These are phyloP conservation scores for Dasyprocta punctata DNA, from an alignment of 2,113 vertebrate genomes.

Conservation along the genomic window DNA sequence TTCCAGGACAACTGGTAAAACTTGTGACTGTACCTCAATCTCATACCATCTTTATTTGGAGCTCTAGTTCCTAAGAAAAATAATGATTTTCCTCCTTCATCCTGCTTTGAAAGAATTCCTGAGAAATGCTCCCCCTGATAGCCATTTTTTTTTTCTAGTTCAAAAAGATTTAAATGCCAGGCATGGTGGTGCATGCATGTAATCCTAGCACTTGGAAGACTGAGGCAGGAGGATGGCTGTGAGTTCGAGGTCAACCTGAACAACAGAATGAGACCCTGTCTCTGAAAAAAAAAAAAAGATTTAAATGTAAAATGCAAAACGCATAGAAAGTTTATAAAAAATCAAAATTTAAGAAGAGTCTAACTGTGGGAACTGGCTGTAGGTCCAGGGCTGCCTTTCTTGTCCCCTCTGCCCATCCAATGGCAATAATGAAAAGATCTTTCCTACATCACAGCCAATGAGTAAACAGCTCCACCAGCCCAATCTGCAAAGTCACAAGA, in stretches of 20 bases:
- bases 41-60: conserved; percentile 25
- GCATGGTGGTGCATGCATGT: neutral
- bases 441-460: neutral
- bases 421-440: neutral
- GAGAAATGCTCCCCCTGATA: neutral
- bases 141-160: neutral
- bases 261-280: neutral
- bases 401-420: neutral
- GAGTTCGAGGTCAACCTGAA: neutral
- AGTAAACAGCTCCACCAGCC: neutral
- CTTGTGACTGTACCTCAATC: neutral
- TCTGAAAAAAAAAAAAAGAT: neutral
- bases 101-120: conserved; percentile 37
- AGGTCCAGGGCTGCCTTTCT: neutral
- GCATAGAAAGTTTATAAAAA: neutral
- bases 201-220: neutral
- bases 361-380: neutral
- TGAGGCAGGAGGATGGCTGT: neutral
- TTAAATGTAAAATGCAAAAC: conserved; percentile 8
- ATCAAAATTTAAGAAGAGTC: neutral
- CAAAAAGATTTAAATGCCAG: neutral
- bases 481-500: neutral
- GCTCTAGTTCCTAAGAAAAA: neutral
- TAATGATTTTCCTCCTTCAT: neutral
- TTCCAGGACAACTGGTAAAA: neutral